Conservation (phyloP, 2,888 invertebrate species). For the Synergus japonicus region DNA sequence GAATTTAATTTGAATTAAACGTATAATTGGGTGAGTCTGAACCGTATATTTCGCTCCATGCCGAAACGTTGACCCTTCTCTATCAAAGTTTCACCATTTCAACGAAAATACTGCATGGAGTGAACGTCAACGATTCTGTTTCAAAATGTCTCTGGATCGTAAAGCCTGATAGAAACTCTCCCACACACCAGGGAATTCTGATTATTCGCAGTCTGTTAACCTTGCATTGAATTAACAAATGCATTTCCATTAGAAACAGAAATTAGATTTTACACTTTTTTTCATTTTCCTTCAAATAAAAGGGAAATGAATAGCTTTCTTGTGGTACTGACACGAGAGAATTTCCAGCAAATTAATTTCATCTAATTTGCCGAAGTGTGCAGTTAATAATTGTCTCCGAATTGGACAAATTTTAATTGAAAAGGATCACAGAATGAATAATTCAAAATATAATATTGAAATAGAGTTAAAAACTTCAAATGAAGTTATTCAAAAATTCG, state of each 20-base stretch:
- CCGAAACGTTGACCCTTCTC: slow-evolving; percentile 33
- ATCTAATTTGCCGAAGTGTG: not conserved
- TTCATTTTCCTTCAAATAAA: not conserved
- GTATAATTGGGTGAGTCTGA: slow-evolving; percentile 19
- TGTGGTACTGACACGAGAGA: not conserved
- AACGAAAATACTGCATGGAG: slow-evolving; percentile 31
- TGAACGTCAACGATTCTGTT: slow-evolving; percentile 34
- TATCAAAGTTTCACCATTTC: slow-evolving; percentile 35
- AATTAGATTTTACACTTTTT: not conserved
- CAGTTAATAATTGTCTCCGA: too few species aligned
- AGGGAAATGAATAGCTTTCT: not conserved
- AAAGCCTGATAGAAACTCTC: slow-evolving; percentile 31
- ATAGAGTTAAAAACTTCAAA: too few species aligned
- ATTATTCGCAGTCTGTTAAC: slow-evolving; percentile 28
- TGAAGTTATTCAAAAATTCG: too few species aligned
- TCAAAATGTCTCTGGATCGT: slow-evolving; percentile 33
- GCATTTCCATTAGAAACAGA: slow-evolving; percentile 6
- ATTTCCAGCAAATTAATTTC: not conserved
- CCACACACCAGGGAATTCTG: slow-evolving; percentile 9
- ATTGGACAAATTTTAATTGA: too few species aligned
- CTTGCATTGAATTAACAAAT: slow-evolving; percentile 17
- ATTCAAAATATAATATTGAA: too few species aligned
- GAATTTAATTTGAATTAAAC: slow-evolving; percentile 22
- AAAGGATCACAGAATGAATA: too few species aligned
- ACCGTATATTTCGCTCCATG: slow-evolving; percentile 2